Conservation (phyloP, 2,888 invertebrate genomes). For the Mimumesa dahlbomi region DNA sequence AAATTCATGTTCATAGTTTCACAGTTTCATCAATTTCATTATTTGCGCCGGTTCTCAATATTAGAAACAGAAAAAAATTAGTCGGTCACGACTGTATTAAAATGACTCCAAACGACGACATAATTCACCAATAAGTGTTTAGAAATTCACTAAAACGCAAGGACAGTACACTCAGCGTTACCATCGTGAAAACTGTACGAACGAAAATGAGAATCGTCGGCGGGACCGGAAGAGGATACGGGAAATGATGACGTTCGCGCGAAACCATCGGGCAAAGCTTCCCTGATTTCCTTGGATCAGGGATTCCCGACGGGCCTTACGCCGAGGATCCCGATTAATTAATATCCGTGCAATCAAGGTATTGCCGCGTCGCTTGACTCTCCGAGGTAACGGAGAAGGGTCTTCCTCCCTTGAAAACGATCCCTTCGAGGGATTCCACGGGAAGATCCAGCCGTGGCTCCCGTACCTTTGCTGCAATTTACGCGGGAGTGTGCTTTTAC, state of each 20-base stretch:
- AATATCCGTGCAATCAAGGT: constrained; percentile 59
- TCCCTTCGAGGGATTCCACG: constrained; percentile 43
- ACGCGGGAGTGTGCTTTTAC: constrained; percentile 42
- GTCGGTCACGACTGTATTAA: too few species aligned
- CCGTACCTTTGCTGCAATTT: constrained; percentile 28
- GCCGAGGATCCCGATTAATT: constrained; percentile 49
- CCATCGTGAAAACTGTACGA: too few species aligned
- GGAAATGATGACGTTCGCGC: constrained; percentile 27
- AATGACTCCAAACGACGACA: too few species aligned
- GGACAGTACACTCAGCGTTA: too few species aligned
- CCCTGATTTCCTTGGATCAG: constrained; percentile 39
- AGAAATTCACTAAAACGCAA: too few species aligned
- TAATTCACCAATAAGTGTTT: too few species aligned
- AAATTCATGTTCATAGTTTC: too few species aligned
- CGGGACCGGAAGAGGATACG: not conserved
- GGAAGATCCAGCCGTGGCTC: constrained; percentile 14
- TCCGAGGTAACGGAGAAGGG: not conserved
- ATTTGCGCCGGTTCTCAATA: too few species aligned
- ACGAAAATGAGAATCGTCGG: too few species aligned
- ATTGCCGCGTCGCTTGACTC: constrained; percentile 39
- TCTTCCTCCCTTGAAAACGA: constrained; percentile 21
- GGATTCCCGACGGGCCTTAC: not conserved
- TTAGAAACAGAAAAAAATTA: too few species aligned
- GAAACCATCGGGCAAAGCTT: constrained; percentile 20
- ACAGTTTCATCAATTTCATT: too few species aligned